Evolutionary conservation across 2,797 vertebrate species (phyloP).

Genomic region (Periparus ater): DNA sequence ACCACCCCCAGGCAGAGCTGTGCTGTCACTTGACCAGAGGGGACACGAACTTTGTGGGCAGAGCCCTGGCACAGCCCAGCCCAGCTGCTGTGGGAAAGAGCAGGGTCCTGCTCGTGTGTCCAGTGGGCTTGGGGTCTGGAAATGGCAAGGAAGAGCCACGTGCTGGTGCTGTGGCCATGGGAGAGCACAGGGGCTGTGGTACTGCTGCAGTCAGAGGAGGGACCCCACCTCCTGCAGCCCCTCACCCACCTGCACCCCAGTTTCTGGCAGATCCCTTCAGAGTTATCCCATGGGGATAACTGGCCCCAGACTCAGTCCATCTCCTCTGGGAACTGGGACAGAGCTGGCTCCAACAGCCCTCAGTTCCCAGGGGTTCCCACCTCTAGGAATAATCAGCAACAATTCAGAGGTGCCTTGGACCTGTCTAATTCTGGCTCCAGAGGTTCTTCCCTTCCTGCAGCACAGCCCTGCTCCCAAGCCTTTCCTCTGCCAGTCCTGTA

Average conservation of each 20-base stretch:
- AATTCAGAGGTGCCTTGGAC: background rate
- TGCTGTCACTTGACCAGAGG: accelerated
- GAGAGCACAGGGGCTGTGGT: background rate
- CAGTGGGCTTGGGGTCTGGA: background rate
- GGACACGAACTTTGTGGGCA: accelerated
- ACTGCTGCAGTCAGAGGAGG: background rate
- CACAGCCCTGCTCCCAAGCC: background rate
- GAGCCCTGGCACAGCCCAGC: background rate
- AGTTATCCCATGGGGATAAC: background rate
- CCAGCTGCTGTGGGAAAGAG: accelerated
- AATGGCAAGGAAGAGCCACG: background rate
- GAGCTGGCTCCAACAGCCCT: background rate
- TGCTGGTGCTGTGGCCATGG: accelerated
- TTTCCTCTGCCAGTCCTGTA: background rate
- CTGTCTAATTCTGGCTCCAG: background rate
- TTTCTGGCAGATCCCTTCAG: background rate
- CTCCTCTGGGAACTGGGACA: background rate
- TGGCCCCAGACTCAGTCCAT: background rate
- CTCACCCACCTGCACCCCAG: accelerated
- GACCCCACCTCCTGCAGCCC: background rate
- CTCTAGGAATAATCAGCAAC: background rate
- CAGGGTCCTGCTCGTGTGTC: background rate
- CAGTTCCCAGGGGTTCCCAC: background rate
- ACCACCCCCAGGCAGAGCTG: accelerated
- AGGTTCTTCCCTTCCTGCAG: background rate